Evolutionary conservation across 2,797 vertebrate species (phyloP), one percentile per base, ranked within the genome.

Genomic region (Microctenopoma lineatum): DNA sequence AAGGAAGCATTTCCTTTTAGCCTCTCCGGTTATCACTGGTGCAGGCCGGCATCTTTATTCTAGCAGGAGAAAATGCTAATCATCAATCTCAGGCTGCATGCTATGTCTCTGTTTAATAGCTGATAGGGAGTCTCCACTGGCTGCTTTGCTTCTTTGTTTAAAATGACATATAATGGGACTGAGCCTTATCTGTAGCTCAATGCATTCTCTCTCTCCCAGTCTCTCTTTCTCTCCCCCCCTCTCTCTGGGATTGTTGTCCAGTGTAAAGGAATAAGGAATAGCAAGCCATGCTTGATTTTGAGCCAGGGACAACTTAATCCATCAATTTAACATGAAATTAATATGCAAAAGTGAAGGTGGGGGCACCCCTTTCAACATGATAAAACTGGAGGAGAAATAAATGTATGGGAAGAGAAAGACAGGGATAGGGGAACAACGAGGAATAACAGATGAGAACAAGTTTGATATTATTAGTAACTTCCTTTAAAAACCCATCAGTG

Each of bases 121-220:
- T 97, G 96, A 98, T 97, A 97, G 95, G 94, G 93, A 63, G 93
- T 95, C 96, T 97, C 95, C 95, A 95, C 95, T 95, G 95, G 93
- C 93, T 94, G 91, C 92, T 93, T 93, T 94, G 91, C 86, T 90
- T 94, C 95, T 97, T 97, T 96, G 96, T 97, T 96, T 96, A 95
- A 96, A 96, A 96, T 96, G 95, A 97, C 96, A 96, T 95, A 95
- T 96, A 96, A 96, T 95, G 93, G 95, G 94, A 94, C 93, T 92
- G 90, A 77, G 94, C 93, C 96, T 97, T 97, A 97, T 97, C 97
- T 94, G 94, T 87, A 93, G 93, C 95, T 95, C 95, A 95, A 94
- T 94, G 94, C 93, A 89, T 95, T 95, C 95, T 93, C 92, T 91
- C 90, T 70, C 69, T 38, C 36, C 2, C 36, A 38, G 36, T 39